Evolutionary conservation across 2,113 vertebrate genomes (phyloP).

Genomic region (Micromys minutus): DNA sequence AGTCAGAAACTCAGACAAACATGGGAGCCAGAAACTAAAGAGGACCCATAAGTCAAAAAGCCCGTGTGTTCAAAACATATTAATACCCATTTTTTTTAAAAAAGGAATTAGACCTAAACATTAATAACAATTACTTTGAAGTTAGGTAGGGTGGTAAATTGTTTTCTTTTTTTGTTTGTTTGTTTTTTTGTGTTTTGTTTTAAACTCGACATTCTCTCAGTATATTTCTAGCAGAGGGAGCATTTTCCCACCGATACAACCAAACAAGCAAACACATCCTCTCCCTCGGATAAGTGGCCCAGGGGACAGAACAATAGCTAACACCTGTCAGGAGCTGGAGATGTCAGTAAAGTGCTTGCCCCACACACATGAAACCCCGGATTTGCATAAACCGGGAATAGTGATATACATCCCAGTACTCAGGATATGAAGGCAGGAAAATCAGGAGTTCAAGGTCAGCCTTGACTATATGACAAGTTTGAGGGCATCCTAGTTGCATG

Average conservation of each 20-base stretch:
- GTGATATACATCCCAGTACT: not conserved
- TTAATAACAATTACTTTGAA: not conserved
- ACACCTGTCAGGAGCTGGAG: not conserved
- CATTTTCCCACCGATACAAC: not conserved
- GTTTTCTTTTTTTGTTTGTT: not conserved
- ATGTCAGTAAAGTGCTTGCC: not conserved
- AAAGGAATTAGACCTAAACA: slow-evolving; percentile 23
- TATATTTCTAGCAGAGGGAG: not conserved
- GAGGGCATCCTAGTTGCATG: not conserved
- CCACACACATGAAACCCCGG: too few species aligned
- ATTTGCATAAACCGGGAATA: not conserved
- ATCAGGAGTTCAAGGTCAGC: not conserved
- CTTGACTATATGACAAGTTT: not conserved
- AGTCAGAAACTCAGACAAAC: not conserved
- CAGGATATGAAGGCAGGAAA: not conserved
- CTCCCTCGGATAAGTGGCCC: not conserved
- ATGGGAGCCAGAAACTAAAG: not conserved
- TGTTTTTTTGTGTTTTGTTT: not conserved
- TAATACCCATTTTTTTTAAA: not conserved
- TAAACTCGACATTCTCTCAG: not conserved
- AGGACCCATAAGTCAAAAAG: not conserved
- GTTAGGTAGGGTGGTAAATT: too few species aligned
- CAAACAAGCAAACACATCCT: not conserved
- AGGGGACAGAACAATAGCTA: not conserved
- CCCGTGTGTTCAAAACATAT: not conserved